Percentiles rank a stretch among this genome's conserved stretches.
phyloP scores from a whole-genome alignment of 2,888 invertebrate species.

The Pristionchus japonicus region DNA sequence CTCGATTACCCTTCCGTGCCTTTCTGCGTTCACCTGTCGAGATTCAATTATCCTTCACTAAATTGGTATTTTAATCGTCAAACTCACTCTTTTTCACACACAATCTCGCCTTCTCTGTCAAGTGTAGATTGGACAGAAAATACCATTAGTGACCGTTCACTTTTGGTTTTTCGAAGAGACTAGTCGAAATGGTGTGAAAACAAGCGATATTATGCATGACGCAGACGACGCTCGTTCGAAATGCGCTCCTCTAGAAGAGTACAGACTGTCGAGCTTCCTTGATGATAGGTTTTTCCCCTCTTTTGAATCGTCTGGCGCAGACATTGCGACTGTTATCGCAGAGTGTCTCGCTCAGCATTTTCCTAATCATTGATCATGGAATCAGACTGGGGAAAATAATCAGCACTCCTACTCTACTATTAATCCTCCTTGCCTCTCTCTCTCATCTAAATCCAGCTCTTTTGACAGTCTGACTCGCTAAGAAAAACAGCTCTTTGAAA shows the following conservation, averaged over 20 bases:
- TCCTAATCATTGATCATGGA: not conserved
- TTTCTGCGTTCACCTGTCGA: slow-evolving; percentile 63
- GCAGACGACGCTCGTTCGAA: not conserved
- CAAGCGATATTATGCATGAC: not conserved
- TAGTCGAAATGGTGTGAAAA: not conserved
- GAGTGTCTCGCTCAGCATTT: not conserved
- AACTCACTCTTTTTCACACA: no score
- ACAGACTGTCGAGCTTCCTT: not conserved
- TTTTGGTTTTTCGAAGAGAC: not conserved
- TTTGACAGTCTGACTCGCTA: not conserved
- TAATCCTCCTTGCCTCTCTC: not conserved
- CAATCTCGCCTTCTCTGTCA: no score
- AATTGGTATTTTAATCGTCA: no score
- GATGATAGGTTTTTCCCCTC: not conserved
- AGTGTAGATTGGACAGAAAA: no score
- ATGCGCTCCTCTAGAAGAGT: not conserved
- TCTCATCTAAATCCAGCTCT: not conserved
- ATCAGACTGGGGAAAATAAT: not conserved
- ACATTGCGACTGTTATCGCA: not conserved
- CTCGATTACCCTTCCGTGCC: slow-evolving; percentile 60
- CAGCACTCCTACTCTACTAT: not conserved
- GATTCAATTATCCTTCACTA: slow-evolving; percentile 47
- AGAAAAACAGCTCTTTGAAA: not conserved
- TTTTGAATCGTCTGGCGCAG: not conserved
- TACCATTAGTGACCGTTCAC: no score